Evolutionary conservation across 1,140 invertebrate genomes (phyloP).

Genomic region (Melipona quadrifasciata): DNA sequence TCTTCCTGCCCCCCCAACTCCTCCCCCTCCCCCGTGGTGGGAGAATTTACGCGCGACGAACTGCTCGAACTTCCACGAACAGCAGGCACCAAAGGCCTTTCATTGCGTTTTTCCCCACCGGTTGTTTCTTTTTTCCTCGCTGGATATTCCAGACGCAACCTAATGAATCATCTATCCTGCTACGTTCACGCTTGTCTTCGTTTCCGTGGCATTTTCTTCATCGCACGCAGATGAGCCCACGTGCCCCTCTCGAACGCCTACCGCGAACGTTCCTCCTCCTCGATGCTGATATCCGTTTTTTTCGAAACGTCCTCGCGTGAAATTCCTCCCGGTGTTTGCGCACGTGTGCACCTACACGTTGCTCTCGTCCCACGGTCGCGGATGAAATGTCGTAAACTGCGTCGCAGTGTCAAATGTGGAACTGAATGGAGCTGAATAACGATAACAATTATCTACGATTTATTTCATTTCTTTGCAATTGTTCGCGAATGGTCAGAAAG

Average conservation of each 20-base stretch:
- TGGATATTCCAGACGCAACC: conserved; percentile 21
- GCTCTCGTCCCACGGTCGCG: neutral
- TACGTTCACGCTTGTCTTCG: conserved; percentile 30
- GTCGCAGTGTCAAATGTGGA: neutral
- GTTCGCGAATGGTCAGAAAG: too few species aligned
- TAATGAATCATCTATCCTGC: conserved; percentile 39
- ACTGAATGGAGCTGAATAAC: neutral
- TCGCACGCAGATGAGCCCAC: conserved; percentile 37
- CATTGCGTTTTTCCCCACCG: neutral
- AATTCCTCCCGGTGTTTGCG: neutral
- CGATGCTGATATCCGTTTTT: conserved; percentile 5
- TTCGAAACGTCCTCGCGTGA: neutral
- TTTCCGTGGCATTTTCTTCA: conserved; percentile 42
- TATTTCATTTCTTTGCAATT: too few species aligned
- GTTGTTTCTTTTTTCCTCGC: neutral
- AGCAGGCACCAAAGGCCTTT: neutral
- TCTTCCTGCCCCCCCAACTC: too few species aligned
- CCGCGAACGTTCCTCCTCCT: conserved; percentile 5
- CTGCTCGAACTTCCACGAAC: neutral
- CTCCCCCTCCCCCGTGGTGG: too few species aligned
- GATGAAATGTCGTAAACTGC: neutral
- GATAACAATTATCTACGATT: neutral
- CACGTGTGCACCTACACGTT: neutral
- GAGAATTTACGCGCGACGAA: neutral
- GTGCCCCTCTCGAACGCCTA: conserved; percentile 28